These are phyloP conservation scores for Tanypteryx hageni DNA, from an alignment of 2,888 invertebrate species.

Conservation along the genomic window DNA sequence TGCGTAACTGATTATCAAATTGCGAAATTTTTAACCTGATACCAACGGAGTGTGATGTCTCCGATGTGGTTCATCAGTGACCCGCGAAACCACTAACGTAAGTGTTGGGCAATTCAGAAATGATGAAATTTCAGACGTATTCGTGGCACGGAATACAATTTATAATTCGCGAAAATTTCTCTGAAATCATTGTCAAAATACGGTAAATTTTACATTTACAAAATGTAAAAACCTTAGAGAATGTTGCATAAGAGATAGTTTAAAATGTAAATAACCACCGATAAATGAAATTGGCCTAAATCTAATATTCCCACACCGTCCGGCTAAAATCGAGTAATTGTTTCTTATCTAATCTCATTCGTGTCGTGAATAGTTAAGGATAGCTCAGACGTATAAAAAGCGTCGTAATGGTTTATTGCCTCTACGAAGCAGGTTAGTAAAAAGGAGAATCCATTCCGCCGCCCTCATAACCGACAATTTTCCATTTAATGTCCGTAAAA, in stretches of 20 bases:
- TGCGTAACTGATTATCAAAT: no score
- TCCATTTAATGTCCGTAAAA: constrained; percentile 9
- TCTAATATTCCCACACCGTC: no score
- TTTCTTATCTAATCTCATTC: background rate
- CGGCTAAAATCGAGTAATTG: background rate
- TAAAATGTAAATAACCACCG: no score
- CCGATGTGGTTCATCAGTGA: background rate
- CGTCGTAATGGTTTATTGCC: background rate
- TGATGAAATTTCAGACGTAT: no score
- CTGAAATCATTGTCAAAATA: no score
- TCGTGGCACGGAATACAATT: no score
- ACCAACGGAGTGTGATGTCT: background rate
- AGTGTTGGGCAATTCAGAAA: no score
- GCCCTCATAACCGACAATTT: constrained; percentile 4
- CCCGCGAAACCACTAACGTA: background rate
- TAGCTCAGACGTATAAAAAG: background rate
- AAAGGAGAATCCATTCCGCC: background rate
- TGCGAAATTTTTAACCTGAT: background rate
- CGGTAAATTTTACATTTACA: no score
- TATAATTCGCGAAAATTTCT: no score
- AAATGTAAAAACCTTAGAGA: no score
- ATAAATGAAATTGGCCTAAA: no score
- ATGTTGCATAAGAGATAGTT: no score
- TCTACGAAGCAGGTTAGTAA: background rate
- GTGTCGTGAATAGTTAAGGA: background rate